These are phyloP conservation scores for Drosophila funebris DNA, from an alignment of 1,140 invertebrate genomes.

Conservation along the genomic window DNA sequence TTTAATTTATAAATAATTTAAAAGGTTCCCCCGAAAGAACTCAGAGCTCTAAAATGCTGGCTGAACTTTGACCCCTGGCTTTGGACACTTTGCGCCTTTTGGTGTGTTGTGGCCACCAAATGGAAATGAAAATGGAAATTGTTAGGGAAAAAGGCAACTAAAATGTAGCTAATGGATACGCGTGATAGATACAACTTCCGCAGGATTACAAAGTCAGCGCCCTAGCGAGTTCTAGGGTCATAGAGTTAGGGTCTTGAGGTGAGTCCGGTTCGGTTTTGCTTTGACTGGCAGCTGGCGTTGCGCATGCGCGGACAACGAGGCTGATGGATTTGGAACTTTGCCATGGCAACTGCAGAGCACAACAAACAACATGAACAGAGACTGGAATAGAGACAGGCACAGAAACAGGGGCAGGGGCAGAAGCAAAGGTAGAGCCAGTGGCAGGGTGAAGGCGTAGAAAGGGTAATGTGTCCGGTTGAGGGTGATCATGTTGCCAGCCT, in stretches of 20 bases:
- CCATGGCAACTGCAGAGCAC: slow-evolving; percentile 54
- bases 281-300: slow-evolving; percentile 59
- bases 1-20: too few species aligned
- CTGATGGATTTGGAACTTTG: slow-evolving; percentile 53
- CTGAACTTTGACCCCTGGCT: slow-evolving; percentile 48
- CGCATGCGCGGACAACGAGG: slow-evolving; percentile 70
- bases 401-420: neutral
- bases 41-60: neutral
- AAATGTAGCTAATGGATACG: slow-evolving; percentile 66
- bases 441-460: slow-evolving; percentile 19
- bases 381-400: neutral
- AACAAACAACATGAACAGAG: slow-evolving; percentile 10
- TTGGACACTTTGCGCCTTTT: neutral
- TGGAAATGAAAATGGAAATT: slow-evolving; percentile 31
- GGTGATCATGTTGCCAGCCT: slow-evolving; percentile 45
- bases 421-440: neutral
- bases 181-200: slow-evolving; percentile 78
- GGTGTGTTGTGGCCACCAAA: slow-evolving; percentile 23
- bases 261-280: neutral
- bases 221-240: slow-evolving; percentile 3
- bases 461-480: slow-evolving; percentile 48
- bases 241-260: slow-evolving; percentile 31
- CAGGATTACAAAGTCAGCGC: slow-evolving; percentile 70
- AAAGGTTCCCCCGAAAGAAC: neutral
- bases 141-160: slow-evolving; percentile 5